phyloP scores from a whole-genome alignment of 2,113 vertebrate species.

The Paraplagusia blochii region DNA sequence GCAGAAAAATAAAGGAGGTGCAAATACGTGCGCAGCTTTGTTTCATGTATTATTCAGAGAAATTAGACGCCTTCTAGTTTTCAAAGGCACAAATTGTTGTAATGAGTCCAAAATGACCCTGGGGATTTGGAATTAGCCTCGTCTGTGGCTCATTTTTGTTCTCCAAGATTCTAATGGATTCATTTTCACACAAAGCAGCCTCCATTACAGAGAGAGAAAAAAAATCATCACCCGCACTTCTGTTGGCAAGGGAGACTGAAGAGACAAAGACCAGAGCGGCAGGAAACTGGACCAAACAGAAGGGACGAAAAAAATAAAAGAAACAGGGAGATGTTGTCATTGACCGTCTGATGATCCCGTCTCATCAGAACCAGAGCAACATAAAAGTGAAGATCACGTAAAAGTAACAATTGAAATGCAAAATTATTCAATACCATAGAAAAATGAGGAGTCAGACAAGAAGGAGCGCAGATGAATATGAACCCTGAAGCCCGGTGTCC shows the following conservation, averaged over 20 bases:
- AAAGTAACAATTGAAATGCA: too few relatives aligned
- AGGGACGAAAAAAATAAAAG: too few relatives aligned
- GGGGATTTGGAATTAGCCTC: slow-evolving; percentile 46
- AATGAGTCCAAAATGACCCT: slow-evolving; percentile 50
- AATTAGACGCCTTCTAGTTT: slow-evolving; percentile 35
- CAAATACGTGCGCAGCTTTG: slow-evolving; percentile 25
- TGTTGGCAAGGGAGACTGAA: slow-evolving; percentile 4
- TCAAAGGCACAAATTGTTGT: slow-evolving; percentile 57
- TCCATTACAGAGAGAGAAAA: slow-evolving; percentile 40
- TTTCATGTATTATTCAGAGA: slow-evolving; percentile 43
- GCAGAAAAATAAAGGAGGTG: slow-evolving; percentile 7
- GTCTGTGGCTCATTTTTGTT: slow-evolving; percentile 43
- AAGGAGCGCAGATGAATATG: too few relatives aligned
- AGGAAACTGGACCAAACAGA: too few relatives aligned
- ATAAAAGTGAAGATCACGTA: too few relatives aligned
- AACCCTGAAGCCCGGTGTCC: too few relatives aligned
- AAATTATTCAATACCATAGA: too few relatives aligned
- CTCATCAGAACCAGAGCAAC: too few relatives aligned
- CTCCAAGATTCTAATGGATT: slow-evolving; percentile 53
- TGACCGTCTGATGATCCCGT: too few relatives aligned
- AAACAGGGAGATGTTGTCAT: too few relatives aligned
- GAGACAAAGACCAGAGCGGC: not conserved
- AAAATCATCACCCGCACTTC: slow-evolving; percentile 35
- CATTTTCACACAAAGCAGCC: slow-evolving; percentile 42
- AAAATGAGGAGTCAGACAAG: too few relatives aligned